Base-by-base conservation (phyloP, 2,888 invertebrate species). In the Serrognathus titanus region DNA sequence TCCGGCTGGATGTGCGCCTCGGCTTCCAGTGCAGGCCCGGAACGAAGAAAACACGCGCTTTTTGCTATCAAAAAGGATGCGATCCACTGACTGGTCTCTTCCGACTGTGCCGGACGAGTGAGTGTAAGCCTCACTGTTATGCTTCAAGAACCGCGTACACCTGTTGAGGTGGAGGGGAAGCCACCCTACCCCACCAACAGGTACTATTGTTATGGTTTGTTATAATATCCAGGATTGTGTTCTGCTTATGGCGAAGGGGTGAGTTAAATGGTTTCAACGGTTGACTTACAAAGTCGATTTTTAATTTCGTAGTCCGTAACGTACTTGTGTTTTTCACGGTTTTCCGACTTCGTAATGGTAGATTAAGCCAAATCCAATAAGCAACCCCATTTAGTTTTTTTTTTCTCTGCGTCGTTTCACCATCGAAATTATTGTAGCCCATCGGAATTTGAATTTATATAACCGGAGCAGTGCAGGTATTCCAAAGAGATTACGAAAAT, bases 31-130 rank as follows among this genome's bases (percentile, higher is more conserved):
- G 43, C 43, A 43, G 20, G 16, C 16, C 43, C 43, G 43, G 43
- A 51, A 45, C 49, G 49, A 43, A 38, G 46, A 58, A 58, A 60
- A 50, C 68, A 67, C 70, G 69, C 68, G 64, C 57, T 60, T 47
- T 59, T 56, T 49, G 39, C 50, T 53, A 38, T 55, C 46, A 60
- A 59, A 59, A 58, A 69, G 64, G 67, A 69, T 68, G 69, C 68
- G 64, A 63, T 68, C 69, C 65, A 63, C 63, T 63, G 65, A 70
- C 70, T 73, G 72, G 72, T 73, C 72, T 69, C 72, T 71, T 71
- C 71, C 73, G 76, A 76, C 76, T 77, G 76, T 76, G 75, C 76
- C 77, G 77, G 76, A 74, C 76, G 76, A 77, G 76, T 77, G 76
- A 77, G 73, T 77, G 76, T 72, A 71, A 72, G 71, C 66, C 71